Conservation (phyloP, 2,797 vertebrate genomes). For the Halcyon chelicuti region DNA sequence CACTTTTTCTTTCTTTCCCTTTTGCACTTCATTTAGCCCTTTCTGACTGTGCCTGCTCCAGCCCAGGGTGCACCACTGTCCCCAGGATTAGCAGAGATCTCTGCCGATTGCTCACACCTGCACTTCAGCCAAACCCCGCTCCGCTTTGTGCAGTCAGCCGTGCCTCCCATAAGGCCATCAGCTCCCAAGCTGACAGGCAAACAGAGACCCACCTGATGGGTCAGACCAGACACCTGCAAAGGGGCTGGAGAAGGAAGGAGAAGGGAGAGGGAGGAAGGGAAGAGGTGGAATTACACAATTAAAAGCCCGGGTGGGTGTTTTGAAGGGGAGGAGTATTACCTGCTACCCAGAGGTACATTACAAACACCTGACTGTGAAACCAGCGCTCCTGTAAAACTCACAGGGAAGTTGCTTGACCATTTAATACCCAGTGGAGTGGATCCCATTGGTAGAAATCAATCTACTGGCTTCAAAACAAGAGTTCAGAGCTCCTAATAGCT, state of each 20-base stretch:
- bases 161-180: conserved; percentile 86
- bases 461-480: not conserved
- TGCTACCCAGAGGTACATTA: not conserved
- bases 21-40: conserved; percentile 48
- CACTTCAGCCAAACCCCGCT: conserved; percentile 81
- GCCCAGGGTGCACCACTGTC: conserved; percentile 72
- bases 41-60: conserved; percentile 51
- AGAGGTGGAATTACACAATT: conserved; percentile 67
- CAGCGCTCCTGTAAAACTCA: not conserved
- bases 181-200: conserved; percentile 88
- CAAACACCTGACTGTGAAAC: not conserved
- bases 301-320: conserved; percentile 4
- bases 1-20: not conserved
- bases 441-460: not conserved
- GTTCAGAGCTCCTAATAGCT: not conserved
- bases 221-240: conserved; percentile 80
- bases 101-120: conserved; percentile 91
- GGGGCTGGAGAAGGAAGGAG: conserved; percentile 29
- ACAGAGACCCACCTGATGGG: conserved; percentile 89
- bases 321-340: not conserved
- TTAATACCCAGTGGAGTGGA: not conserved
- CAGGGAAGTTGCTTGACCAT: not conserved
- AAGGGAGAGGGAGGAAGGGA: conserved; percentile 17
- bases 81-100: conserved; percentile 90
- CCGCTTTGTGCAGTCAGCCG: conserved; percentile 89